These are phyloP conservation scores for Criorhina ranunculi DNA, from an alignment of 2,888 invertebrate genomes.

Conservation along the genomic window DNA sequence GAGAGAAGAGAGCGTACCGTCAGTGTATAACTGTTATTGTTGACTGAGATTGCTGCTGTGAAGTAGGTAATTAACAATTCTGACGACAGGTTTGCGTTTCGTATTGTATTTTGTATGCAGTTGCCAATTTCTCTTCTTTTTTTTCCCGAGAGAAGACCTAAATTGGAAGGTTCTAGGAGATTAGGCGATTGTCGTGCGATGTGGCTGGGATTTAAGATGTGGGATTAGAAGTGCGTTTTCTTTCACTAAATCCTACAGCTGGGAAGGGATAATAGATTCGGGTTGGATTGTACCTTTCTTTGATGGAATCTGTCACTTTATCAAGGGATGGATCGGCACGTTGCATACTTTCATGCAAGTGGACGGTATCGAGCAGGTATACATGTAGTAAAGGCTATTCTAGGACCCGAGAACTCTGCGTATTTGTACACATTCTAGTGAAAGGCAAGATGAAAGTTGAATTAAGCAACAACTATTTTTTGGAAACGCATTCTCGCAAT, in stretches of 20 bases:
- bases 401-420: too few species aligned
- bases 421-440: too few species aligned
- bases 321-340: too few species aligned
- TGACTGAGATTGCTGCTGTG: constrained; percentile 38
- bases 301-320: too few species aligned
- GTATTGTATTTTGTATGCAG: constrained; percentile 28
- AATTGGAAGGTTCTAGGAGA: not conserved
- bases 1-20: constrained; percentile 10
- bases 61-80: constrained; percentile 65
- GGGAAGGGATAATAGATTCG: not conserved
- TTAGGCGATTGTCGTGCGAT: not conserved
- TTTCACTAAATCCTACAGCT: constrained; percentile 12
- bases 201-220: not conserved
- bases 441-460: too few species aligned
- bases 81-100: constrained; percentile 54
- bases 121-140: constrained; percentile 49
- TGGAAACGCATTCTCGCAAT: too few species aligned
- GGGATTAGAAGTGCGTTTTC: constrained; percentile 6
- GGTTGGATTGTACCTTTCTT: not conserved
- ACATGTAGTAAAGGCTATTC: too few species aligned
- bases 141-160: constrained; percentile 16
- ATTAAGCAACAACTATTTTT: too few species aligned
- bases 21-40: constrained; percentile 58
- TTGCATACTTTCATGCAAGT: too few species aligned
- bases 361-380: too few species aligned